Evolutionary conservation across 2,113 vertebrate species (phyloP), one percentile per base, ranked within the genome.

Genomic region (Brienomyrus brachyistius): DNA sequence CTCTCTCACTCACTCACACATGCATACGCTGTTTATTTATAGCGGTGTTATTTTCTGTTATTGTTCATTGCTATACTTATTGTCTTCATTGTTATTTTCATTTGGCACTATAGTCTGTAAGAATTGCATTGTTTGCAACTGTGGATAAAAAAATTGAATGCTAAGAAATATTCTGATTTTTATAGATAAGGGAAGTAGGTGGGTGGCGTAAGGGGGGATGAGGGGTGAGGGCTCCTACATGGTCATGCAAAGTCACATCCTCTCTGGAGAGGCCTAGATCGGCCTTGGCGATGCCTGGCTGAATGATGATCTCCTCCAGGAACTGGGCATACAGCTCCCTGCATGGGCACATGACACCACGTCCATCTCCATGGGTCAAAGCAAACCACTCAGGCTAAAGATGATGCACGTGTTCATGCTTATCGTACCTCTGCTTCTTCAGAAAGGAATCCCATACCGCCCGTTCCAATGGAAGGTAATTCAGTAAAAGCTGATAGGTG

Each of bases 291-390:
- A 99, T 98, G 74, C 98, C 98, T 0, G 98, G 98, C 94, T 99
- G 98, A 90, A 99, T 99, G 91, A 99, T 99, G 98, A 99, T 99
- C 92, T 99, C 98, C 91, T 97, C 97, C 50, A 99, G 93, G 92
- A 99, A 99, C 95, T 99, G 98, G 17, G 97, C 94, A 88, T 99
- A 99, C 0, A 97, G 93, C 89, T 98, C 98, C 94, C 98, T 99
- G 90, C 10, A 59, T 84, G 90, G 89, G 35, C 35, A 90, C 21
- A 77, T 6, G n/a, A 27, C 43, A 86, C 5, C 56, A 15, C 4
- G 47, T 87, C 4, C 35, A n/a, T 56, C 48, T 40, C 8, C 2
- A 2, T 2, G 74, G 74, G 35, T 80, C 35, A 15, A 5, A 80
- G 35, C 35, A 43, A 80, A 17, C 1, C 74, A 2, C 74, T 43